phyloP scores from a whole-genome alignment of 1,140 invertebrate species.

The Sarcophaga peregrina region DNA sequence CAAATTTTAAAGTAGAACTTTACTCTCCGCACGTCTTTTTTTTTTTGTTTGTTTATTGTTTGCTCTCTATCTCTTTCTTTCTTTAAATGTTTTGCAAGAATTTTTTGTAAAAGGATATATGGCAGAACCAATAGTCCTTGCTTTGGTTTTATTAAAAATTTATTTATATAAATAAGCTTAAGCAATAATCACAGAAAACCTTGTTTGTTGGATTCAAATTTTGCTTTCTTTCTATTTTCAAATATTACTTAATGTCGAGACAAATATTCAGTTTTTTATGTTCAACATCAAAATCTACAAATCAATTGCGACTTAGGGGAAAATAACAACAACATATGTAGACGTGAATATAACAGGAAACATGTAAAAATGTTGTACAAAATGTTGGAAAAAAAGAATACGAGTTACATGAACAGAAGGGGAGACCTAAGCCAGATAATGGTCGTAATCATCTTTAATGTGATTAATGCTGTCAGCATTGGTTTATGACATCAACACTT shows the following conservation, averaged over 20 bases:
- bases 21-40: no score
- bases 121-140: no score
- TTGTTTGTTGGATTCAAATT: background rate
- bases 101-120: no score
- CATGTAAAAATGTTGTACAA: background rate
- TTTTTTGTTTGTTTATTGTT: no score
- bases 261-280: constrained; percentile 5
- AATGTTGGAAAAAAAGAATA: background rate
- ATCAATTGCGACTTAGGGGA: constrained; percentile 13
- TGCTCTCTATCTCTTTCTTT: no score
- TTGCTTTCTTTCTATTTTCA: background rate
- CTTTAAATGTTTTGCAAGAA: no score
- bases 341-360: background rate
- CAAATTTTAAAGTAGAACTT: no score
- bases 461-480: constrained; percentile 54
- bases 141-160: no score
- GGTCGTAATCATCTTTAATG: constrained; percentile 42
- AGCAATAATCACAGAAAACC: background rate
- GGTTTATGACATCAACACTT: constrained; percentile 52
- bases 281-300: constrained; percentile 3
- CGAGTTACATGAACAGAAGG: background rate
- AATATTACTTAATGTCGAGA: background rate
- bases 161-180: no score
- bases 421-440: constrained; percentile 49
- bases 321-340: constrained; percentile 3